A percentile compares a stretch with the other conserved stretches of the same genome.
Evolutionary conservation across 2,888 invertebrate species (phyloP).

Genomic region (Leucania comma): DNA sequence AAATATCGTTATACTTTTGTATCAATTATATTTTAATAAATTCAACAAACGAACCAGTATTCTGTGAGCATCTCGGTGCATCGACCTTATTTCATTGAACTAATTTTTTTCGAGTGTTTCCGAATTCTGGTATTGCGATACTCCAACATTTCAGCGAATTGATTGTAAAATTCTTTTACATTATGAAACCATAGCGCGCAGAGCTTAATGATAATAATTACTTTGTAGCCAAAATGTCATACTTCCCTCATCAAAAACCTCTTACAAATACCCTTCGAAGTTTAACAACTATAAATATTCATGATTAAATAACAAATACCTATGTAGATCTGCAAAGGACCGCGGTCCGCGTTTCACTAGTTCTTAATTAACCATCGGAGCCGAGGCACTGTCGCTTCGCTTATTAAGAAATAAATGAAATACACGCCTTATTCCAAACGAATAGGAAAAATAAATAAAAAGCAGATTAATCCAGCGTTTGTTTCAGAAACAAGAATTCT

Average conservation of each 20-base stretch:
- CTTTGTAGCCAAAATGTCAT: slow-evolving; percentile 29
- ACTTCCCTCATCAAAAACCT: slow-evolving; percentile 71
- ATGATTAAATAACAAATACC: slow-evolving; percentile 81
- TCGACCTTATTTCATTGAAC: slow-evolving; percentile 63
- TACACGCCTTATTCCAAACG: slow-evolving; percentile 76
- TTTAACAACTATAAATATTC: slow-evolving; percentile 79
- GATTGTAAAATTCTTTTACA: slow-evolving; percentile 9
- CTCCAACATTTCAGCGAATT: slow-evolving; percentile 19
- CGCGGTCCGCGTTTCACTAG: slow-evolving; percentile 69
- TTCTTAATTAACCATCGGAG: slow-evolving; percentile 84
- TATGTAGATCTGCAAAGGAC: slow-evolving; percentile 70
- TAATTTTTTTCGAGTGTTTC: slow-evolving; percentile 49
- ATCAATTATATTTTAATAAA: slow-evolving; percentile 76
- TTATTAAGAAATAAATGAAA: slow-evolving; percentile 87
- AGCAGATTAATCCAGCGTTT: slow-evolving; percentile 71
- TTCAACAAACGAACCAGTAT: slow-evolving; percentile 64
- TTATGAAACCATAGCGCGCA: neutral
- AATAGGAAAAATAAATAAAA: slow-evolving; percentile 68
- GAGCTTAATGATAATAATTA: neutral
- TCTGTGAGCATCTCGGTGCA: slow-evolving; percentile 55
- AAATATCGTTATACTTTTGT: slow-evolving; percentile 69
- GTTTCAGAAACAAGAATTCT: slow-evolving; percentile 72
- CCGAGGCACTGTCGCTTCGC: slow-evolving; percentile 75
- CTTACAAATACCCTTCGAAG: slow-evolving; percentile 73
- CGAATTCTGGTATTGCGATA: slow-evolving; percentile 33